These are phyloP conservation scores for Steinernema khuongi DNA, from an alignment of 1,140 invertebrate species.

Conservation along the genomic window DNA sequence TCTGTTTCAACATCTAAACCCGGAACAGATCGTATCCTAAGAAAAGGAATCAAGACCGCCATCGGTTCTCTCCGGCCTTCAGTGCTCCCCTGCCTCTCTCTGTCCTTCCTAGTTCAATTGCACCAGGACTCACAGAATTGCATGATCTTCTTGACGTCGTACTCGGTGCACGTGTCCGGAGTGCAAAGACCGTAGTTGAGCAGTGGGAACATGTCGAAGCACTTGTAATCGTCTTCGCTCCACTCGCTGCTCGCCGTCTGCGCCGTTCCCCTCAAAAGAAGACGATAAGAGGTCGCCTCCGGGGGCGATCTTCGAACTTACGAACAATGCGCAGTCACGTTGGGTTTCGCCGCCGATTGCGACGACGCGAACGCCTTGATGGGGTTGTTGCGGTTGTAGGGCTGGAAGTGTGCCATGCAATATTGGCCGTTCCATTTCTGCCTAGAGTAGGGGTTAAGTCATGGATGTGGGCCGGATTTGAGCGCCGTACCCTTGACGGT, in stretches of 20 bases:
- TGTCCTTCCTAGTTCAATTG: too few species aligned
- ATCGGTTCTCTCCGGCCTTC: too few species aligned
- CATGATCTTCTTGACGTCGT: conserved; percentile 51
- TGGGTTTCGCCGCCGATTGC: conserved; percentile 31
- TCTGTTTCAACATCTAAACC: too few species aligned
- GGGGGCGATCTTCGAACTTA: conserved; percentile 21
- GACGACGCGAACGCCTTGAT: conserved; percentile 49
- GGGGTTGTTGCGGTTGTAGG: conserved; percentile 56
- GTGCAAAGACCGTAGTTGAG: conserved; percentile 54
- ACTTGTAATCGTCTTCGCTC: conserved; percentile 45
- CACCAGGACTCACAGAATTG: conserved; percentile 42
- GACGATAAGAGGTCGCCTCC: not conserved
- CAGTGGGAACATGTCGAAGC: conserved; percentile 53
- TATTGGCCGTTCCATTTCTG: conserved; percentile 56
- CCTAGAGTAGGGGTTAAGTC: conserved; percentile 22
- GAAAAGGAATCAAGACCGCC: too few species aligned
- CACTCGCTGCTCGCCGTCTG: conserved; percentile 33
- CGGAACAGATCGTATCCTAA: too few species aligned
- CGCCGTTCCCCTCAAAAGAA: not conserved
- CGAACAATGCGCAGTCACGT: conserved; percentile 24
- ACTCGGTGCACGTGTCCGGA: conserved; percentile 56
- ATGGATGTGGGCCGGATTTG: not conserved
- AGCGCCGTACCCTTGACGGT: conserved; percentile 46
- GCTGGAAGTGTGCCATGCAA: conserved; percentile 54
- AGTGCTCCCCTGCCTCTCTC: too few species aligned